Percentiles rank a stretch among this genome's conserved stretches.
phyloP scores from a whole-genome alignment of 92 coral and sea anemone species.

The Epizoanthus ramosus region DNA sequence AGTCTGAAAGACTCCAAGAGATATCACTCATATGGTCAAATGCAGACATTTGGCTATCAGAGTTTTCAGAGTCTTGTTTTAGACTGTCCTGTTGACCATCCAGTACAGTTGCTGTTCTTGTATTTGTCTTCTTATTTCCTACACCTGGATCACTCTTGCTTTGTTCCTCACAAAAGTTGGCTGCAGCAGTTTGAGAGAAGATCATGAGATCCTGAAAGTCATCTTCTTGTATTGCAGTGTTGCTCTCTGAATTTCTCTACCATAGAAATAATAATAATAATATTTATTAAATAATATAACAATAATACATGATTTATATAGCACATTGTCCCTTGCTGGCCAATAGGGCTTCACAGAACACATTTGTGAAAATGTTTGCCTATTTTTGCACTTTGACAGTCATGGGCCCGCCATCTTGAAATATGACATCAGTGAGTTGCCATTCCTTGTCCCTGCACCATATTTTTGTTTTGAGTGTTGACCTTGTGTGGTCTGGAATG shows the following conservation, averaged over 20 bases:
- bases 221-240: constrained; percentile 15
- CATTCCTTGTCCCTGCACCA: too few relatives aligned
- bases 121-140: not conserved
- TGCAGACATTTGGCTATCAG: not conserved
- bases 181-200: constrained; percentile 16
- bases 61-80: constrained; percentile 1
- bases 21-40: not conserved
- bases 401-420: too few relatives aligned
- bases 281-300: too few relatives aligned
- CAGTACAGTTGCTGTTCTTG: not conserved
- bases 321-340: too few relatives aligned
- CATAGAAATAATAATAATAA: not conserved
- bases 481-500: too few relatives aligned
- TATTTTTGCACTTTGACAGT: too few relatives aligned
- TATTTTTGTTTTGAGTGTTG: too few relatives aligned
- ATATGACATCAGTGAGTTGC: too few relatives aligned
- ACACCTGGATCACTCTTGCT: not conserved
- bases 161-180: constrained; percentile 9
- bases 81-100: not conserved
- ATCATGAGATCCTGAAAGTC: constrained; percentile 32
- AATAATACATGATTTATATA: too few relatives aligned
- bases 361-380: too few relatives aligned
- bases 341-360: too few relatives aligned
- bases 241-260: not conserved
- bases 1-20: not conserved